phyloP scores from a whole-genome alignment of 2,113 vertebrate species.

The Butorides virescens region DNA sequence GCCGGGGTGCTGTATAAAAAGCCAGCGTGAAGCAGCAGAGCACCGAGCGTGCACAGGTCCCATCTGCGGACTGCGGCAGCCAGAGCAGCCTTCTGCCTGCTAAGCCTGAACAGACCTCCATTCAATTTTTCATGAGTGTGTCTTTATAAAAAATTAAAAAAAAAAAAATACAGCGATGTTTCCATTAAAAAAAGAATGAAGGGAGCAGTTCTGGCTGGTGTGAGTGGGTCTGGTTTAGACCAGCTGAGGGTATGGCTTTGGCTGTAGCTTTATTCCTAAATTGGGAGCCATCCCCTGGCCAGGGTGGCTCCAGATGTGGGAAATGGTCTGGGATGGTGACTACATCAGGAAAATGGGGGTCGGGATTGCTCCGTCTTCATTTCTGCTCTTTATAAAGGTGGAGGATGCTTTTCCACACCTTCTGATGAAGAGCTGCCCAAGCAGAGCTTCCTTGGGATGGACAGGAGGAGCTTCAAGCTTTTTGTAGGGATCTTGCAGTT shows the following conservation, averaged over 20 bases:
- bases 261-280: background rate
- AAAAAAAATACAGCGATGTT: background rate
- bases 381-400: background rate
- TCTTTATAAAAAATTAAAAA: constrained; percentile 19
- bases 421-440: background rate
- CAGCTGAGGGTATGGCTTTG: background rate
- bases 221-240: background rate
- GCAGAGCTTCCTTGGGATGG: background rate
- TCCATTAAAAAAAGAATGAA: background rate
- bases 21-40: background rate
- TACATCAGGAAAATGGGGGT: accelerated
- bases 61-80: accelerated
- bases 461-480: background rate
- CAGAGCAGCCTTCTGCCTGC: background rate
- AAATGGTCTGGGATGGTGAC: background rate
- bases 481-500: accelerated
- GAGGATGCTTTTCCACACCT: background rate
- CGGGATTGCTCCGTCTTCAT: accelerated
- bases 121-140: background rate
- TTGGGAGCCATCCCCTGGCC: background rate
- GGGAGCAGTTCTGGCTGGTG: background rate
- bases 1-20: background rate
- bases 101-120: background rate
- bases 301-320: accelerated
- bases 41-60: accelerated